Conservation (phyloP, 2,113 vertebrate species). For the Corythaixoides concolor region DNA sequence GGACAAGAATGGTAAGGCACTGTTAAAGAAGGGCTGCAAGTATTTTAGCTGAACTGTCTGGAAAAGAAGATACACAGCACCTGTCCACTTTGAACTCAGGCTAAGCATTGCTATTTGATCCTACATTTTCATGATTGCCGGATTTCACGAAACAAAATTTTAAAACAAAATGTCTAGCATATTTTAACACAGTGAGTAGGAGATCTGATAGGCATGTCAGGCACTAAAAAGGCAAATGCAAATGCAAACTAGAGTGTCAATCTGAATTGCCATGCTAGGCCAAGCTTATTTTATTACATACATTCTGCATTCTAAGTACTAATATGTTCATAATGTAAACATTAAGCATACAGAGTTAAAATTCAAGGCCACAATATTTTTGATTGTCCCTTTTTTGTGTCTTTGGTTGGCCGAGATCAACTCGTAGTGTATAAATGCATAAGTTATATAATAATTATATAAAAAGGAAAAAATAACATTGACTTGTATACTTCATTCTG, state of each 20-base stretch:
- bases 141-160: not conserved
- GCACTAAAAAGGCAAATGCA: slow-evolving; percentile 48
- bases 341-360: slow-evolving; percentile 88
- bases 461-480: slow-evolving; percentile 84
- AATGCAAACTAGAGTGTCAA: slow-evolving; percentile 70
- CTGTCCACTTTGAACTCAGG: not conserved
- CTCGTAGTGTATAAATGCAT: slow-evolving; percentile 97
- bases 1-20: not conserved
- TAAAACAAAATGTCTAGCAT: not conserved
- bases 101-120: not conserved
- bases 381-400: slow-evolving; percentile 77
- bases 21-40: not conserved
- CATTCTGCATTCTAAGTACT: slow-evolving; percentile 85
- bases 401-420: slow-evolving; percentile 93
- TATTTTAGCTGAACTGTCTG: not conserved
- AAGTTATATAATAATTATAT: slow-evolving; percentile 96
- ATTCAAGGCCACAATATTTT: slow-evolving; percentile 84
- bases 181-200: not conserved
- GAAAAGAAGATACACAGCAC: not conserved
- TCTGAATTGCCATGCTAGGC: slow-evolving; percentile 81
- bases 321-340: slow-evolving; percentile 89
- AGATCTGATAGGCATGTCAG: not conserved
- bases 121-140: not conserved
- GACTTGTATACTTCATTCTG: slow-evolving; percentile 87
- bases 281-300: slow-evolving; percentile 88